Evolutionary conservation across 2,797 vertebrate species (phyloP).

Genomic region (Apogon talboti): DNA sequence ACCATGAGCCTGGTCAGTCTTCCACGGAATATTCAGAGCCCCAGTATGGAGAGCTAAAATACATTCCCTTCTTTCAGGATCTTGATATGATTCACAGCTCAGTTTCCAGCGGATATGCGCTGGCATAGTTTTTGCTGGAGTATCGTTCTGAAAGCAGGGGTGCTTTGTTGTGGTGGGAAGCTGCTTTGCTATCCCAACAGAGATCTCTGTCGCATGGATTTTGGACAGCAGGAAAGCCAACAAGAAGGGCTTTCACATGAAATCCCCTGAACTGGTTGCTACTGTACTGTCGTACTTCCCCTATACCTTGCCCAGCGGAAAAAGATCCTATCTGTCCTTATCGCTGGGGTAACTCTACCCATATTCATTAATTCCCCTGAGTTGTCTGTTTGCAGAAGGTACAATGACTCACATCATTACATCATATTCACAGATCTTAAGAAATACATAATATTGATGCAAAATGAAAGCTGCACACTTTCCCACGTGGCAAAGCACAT

Average conservation of each 20-base stretch:
- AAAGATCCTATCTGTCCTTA: slow-evolving; percentile 74
- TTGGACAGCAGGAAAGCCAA: slow-evolving; percentile 70
- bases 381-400: slow-evolving; percentile 55
- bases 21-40: slow-evolving; percentile 7
- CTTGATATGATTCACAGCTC: slow-evolving; percentile 75
- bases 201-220: slow-evolving; percentile 69
- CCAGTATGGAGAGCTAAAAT: slow-evolving; percentile 44
- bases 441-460: slow-evolving; percentile 23
- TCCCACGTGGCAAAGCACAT: too few species aligned
- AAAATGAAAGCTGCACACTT: slow-evolving; percentile 12
- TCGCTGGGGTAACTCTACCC: slow-evolving; percentile 53
- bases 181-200: slow-evolving; percentile 64
- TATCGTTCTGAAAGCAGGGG: slow-evolving; percentile 54
- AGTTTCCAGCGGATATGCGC: slow-evolving; percentile 66
- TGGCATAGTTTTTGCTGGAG: slow-evolving; percentile 47
- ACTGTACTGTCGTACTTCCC: slow-evolving; percentile 67
- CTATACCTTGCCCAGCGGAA: slow-evolving; percentile 55
- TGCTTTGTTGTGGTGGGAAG: slow-evolving; percentile 76
- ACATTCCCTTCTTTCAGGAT: slow-evolving; percentile 52
- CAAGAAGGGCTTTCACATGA: slow-evolving; percentile 73
- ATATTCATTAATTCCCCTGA: slow-evolving; percentile 69
- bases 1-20: neutral
- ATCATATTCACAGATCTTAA: slow-evolving; percentile 56
- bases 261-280: slow-evolving; percentile 57
- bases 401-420: slow-evolving; percentile 69